These are phyloP conservation scores for Cataglyphis cursor DNA, from an alignment of 2,888 invertebrate species.

Conservation along the genomic window DNA sequence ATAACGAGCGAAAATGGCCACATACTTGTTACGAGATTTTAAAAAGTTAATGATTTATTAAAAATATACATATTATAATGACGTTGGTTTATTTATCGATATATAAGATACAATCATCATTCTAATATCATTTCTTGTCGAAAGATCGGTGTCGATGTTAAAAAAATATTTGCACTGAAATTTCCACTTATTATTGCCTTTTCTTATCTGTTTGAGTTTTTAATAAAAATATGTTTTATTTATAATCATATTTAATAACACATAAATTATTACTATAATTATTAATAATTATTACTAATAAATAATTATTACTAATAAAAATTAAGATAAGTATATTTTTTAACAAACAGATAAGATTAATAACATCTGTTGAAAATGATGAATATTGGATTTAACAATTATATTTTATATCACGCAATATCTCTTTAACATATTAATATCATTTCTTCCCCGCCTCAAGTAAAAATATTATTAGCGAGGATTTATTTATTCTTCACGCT, in stretches of 20 bases:
- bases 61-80: neutral
- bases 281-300: neutral
- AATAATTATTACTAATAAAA: neutral
- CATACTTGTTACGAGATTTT: neutral
- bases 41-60: neutral
- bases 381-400: neutral
- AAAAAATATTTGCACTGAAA: neutral
- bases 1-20: neutral
- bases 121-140: neutral
- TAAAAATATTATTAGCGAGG: no score
- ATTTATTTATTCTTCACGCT: neutral
- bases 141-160: neutral
- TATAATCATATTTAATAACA: neutral
- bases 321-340: neutral
- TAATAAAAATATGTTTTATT: neutral
- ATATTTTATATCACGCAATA: neutral
- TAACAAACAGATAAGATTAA: constrained; percentile 2
- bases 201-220: neutral
- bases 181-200: neutral
- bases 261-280: neutral
- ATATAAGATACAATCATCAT: neutral
- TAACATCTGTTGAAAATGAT: neutral
- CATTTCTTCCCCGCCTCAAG: neutral
- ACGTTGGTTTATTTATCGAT: neutral
- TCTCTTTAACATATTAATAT: neutral